Conservation (phyloP, 2,888 invertebrate species). For the Phortica okadai region DNA sequence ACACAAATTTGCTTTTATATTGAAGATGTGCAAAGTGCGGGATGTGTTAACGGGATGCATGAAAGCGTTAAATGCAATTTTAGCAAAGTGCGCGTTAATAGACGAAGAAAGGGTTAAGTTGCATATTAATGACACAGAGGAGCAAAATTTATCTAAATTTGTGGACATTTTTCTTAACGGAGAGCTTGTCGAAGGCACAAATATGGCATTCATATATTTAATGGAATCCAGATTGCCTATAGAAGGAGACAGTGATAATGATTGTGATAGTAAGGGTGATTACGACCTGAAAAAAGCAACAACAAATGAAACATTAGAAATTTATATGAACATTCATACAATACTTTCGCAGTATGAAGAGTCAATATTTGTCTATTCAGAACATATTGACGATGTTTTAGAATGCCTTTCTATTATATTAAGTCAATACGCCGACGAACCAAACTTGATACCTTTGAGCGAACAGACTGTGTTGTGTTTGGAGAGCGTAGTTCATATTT, state of each 20-base stretch:
- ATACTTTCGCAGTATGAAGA: slow-evolving; percentile 73
- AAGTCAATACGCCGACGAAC: slow-evolving; percentile 67
- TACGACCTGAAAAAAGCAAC: slow-evolving; percentile 44
- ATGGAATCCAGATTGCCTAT: slow-evolving; percentile 42
- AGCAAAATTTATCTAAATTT: slow-evolving; percentile 55
- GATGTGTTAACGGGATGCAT: slow-evolving; percentile 79
- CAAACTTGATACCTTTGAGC: slow-evolving; percentile 68
- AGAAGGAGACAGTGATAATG: slow-evolving; percentile 47
- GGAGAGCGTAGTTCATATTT: slow-evolving; percentile 72
- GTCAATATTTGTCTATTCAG: slow-evolving; percentile 64
- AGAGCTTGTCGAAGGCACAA: slow-evolving; percentile 69
- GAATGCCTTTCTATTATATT: slow-evolving; percentile 71
- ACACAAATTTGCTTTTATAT: slow-evolving; percentile 82
- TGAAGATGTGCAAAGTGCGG: slow-evolving; percentile 84
- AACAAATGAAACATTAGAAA: slow-evolving; percentile 71
- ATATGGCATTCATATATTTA: slow-evolving; percentile 73
- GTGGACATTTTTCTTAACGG: slow-evolving; percentile 71
- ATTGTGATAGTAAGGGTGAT: slow-evolving; percentile 42
- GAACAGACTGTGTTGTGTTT: slow-evolving; percentile 72
- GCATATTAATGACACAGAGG: slow-evolving; percentile 22
- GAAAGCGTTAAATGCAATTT: slow-evolving; percentile 80
- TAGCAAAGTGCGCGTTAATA: slow-evolving; percentile 75
- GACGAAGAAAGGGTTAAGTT: slow-evolving; percentile 59
- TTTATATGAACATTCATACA: slow-evolving; percentile 75
- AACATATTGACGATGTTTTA: slow-evolving; percentile 61